Evolutionary conservation across 2,797 vertebrate genomes (phyloP), one percentile per base, ranked within the genome.

Genomic region (Spinibarbus caldwelli): DNA sequence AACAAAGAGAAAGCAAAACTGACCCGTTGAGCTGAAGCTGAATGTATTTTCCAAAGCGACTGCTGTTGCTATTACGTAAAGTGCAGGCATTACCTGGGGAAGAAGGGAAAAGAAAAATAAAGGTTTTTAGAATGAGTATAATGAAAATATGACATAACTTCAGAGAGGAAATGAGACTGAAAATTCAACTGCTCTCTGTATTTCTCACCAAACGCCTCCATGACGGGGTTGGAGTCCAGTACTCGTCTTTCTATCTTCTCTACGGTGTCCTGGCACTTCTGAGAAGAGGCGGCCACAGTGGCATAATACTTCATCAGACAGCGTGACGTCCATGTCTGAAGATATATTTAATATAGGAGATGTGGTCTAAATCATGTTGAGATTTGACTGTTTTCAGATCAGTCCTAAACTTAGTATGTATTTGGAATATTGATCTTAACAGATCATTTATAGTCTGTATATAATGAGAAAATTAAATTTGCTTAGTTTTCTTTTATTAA

Each of bases 241-340:
- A 99, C 98, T 87, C 97, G 95, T 92, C 93, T 96, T 92, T 99
- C 98, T 82, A 99, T 97, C 92, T 95, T 97, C 83, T 97, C 97
- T 87, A 97, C 96, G 0, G 94, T 95, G 89, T 95, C 89, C 78
- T 94, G 96, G 91, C 92, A 95, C 83, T 94, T 94, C 45, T 91
- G 94, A 26, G 96, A 95, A 41, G 96, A 92, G 21, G 94, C 89
- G 0, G 98, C 97, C 67, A 99, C 96, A 1, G 96, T 96, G 34
- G 98, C 97, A 1, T 98, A 99, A 91, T 99, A 99, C 88, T 97
- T 99, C 98, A 99, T 99, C 84, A 99, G 94, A 91, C 97, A 99
- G 38, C 98, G 97, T 64, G 98, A 98, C 0, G 97, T 99, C 98
- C 98, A 99, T 0, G 98, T 99, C 98, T 99, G 86, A 72, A 85